These are phyloP conservation scores for Chaetodon trifasciatus DNA, from an alignment of 2,797 vertebrate genomes.

Conservation along the genomic window DNA sequence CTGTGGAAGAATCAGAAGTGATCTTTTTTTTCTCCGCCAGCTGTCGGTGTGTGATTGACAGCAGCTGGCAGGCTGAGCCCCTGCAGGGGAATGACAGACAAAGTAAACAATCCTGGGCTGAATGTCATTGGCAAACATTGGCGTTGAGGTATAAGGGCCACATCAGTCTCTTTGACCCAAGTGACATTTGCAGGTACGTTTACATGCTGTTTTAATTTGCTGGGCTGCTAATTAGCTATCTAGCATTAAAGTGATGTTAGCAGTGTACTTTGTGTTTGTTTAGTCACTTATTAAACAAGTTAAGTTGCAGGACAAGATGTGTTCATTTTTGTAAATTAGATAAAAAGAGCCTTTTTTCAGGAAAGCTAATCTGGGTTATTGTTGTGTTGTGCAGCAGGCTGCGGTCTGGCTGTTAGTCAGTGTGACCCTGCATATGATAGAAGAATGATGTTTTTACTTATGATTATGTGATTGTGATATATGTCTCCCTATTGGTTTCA, in stretches of 20 bases:
- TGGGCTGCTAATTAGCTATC: neutral
- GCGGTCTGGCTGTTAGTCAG: neutral
- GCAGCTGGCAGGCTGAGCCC: neutral
- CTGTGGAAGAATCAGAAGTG: no score
- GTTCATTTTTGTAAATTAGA: neutral
- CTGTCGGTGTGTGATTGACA: no score
- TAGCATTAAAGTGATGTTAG: neutral
- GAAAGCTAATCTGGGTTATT: neutral
- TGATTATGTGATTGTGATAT: no score
- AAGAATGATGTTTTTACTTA: neutral
- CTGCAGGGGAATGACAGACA: neutral
- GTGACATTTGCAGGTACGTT: constrained; percentile 22
- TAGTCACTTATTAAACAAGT: constrained; percentile 3
- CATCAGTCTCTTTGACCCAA: neutral
- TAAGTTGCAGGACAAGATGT: neutral
- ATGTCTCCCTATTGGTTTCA: no score
- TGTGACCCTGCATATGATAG: neutral
- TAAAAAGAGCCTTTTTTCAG: neutral
- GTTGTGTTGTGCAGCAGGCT: neutral
- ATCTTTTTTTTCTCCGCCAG: no score
- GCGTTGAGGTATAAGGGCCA: neutral
- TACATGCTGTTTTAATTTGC: constrained; percentile 29
- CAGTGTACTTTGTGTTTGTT: neutral
- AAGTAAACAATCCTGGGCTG: neutral
- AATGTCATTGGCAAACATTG: no score